Base-by-base conservation (phyloP, 2,113 vertebrate species). In the human region DNA sequence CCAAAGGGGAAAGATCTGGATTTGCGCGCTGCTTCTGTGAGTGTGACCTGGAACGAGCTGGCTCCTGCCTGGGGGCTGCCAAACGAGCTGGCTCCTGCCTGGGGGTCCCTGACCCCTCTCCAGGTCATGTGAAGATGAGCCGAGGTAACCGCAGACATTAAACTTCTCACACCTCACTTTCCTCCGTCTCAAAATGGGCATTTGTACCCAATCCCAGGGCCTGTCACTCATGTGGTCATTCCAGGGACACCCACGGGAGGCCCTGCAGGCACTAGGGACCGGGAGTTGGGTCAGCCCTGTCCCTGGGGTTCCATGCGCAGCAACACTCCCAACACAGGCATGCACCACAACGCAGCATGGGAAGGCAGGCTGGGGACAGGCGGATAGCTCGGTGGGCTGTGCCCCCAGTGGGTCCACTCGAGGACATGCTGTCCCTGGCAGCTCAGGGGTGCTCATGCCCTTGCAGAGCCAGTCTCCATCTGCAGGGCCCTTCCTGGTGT, bases 281-380 rank as follows among this genome's bases (percentile, higher is more conserved):
- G 43, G 5, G 18, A 16, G 59, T 66, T 64, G 35, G 50, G 64
- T 25, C n/a, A 57, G 86, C 14, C 13, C 27, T 64, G 35, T 27
- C 25, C 55, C 35, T 1, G 6, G 40, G 40, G 9, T 38, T 14
- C 84, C 27, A 35, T 2, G n/a, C 52, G 35, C 45, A 32, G 66
- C 1, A 17, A 64, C 9, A 18, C 23, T 23, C 11, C 18, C 1
- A 13, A 43, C 20, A 8, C 10, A 70, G 38, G 61, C 12, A 7
- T 1, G 3, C 50, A 35, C 18, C 61, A 48, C 3, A 8, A 32
- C 2, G 2, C 32, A 17, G 9, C 4, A 0, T 55, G n/a, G 5
- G 32, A 11, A 32, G 43, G 73, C 11, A 14, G 11, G 38, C 22
- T 17, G 78, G 17, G 43, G 32, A 57, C 30, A 22, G 50, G 55